Evolutionary conservation across 1,140 invertebrate species (phyloP), one percentile per base, ranked within the genome.

Genomic region (Belonocnema kinseyi): DNA sequence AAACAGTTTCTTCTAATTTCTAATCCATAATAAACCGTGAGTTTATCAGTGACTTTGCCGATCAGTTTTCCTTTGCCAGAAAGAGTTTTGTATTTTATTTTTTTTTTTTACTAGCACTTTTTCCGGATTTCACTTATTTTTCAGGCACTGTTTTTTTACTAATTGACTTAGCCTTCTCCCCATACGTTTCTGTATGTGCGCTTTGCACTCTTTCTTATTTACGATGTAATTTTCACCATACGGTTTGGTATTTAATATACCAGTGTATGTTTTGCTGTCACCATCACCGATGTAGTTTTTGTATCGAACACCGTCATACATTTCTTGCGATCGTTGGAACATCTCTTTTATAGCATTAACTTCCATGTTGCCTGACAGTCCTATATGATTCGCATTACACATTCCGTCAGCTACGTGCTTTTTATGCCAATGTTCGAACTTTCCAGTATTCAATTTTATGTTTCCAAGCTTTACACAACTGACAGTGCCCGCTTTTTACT

Each of bases 1-100:
- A 26, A 26, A 14, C 50, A 51, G 14, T 51, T 51, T 51, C 50
- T 51, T 51, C 50, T 51, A 12, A 84, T 79, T 10, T 81, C 83
- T 58, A 82, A 72, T 5, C 80, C 82, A 76, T 84, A 84, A 72
- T 77, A 84, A 5, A 71, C 53, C 72, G 82, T 74, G 3, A 82
- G 51, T 40, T 82, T 74, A 54, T 81, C 80, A 53, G 80, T 84
- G 46, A 76, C 33, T 66, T 74, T 75, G 71, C 72, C 73, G 33
- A 78, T 82, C 3, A 83, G 77, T 72, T 81, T 80, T 50, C 76
- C 79, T 80, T 80, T 80, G n/a, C 77, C 61, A 21, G 14, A 13
- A 71, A 72, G 50, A 50, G 7, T 21, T 72, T 76, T 76, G 5
- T 11, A 53, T 52, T 53, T 61, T 26, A 14, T n/a, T n/a, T n/a